Base-by-base conservation (phyloP, 2,113 vertebrate species). In the Pterocles orientalis region DNA sequence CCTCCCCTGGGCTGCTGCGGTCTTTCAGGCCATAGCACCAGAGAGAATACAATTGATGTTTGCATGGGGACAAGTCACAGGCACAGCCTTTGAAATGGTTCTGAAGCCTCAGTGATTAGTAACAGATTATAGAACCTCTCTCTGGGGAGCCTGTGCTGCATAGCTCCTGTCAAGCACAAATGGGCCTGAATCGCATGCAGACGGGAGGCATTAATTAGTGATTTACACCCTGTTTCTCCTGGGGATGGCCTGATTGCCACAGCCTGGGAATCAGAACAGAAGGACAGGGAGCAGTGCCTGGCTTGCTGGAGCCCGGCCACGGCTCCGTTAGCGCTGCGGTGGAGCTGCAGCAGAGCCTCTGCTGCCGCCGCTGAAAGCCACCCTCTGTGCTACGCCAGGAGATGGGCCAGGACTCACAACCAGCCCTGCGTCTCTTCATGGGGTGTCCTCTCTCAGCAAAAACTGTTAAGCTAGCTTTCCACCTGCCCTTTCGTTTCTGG, bases 281-380 rank as follows among this genome's bases (percentile, higher is more conserved):
- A 56, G 71, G 56, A 65, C 36, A 47, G 41, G 34, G 54, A 58
- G 36, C 61, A 36, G 76, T 41, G n/a, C 39, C 79, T n/a, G 85
- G 54, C 48, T 60, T 8, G 34, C 66, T 68, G 66, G 68, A 71
- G 45, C 34, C 14, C 0, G 1, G 31, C n/a, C 56, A 29, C 25
- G 0, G 8, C 47, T 69, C 31, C 0, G 0, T 24, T n/a, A 39
- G 50, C 15, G 6, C 10, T 0, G 6, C 1, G 2, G 8, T 3
- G 39, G 4, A 47, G 47, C 70, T 14, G 12, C 61, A 18, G 51
- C 47, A 9, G 21, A 18, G 47, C 26, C 53, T 62, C 48, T 33
- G 48, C 65, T 0, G 7, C 28, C 1, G 3, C 7, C 1, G 3
- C 7, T 3, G 60, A 47, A 24, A 34, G 54, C 16, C 36, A 18